These are phyloP conservation scores for Drosophila oshimai DNA, from an alignment of 1,140 invertebrate genomes.

Conservation along the genomic window DNA sequence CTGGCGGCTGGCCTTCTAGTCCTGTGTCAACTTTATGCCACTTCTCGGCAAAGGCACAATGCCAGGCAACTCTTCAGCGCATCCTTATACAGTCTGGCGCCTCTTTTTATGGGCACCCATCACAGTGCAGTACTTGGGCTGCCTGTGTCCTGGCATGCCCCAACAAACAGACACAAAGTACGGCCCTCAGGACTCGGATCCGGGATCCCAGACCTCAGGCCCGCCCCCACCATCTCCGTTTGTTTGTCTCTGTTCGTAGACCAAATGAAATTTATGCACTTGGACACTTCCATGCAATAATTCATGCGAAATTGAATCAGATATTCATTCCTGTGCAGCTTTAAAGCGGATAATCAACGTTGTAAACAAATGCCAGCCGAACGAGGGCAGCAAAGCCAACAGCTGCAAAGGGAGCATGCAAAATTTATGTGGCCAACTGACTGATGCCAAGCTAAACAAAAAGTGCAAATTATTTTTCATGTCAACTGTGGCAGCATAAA, in stretches of 20 bases:
- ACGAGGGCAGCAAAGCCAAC: slow-evolving; percentile 10
- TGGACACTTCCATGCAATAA: slow-evolving; percentile 78
- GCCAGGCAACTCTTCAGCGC: slow-evolving; percentile 52
- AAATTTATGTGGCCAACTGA: slow-evolving; percentile 59
- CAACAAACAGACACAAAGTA: slow-evolving; percentile 66
- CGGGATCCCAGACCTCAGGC: slow-evolving; percentile 32
- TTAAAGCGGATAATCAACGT: slow-evolving; percentile 78
- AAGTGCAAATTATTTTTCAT: slow-evolving; percentile 48
- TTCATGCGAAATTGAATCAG: slow-evolving; percentile 82
- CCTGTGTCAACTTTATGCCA: slow-evolving; percentile 73
- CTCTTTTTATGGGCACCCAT: slow-evolving; percentile 71
- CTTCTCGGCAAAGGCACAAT: slow-evolving; percentile 70
- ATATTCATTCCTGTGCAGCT: slow-evolving; percentile 77
- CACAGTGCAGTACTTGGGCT: slow-evolving; percentile 52
- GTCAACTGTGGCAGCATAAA: slow-evolving; percentile 33
- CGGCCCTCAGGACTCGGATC: slow-evolving; percentile 54
- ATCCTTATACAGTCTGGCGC: slow-evolving; percentile 72
- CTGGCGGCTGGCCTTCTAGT: slow-evolving; percentile 23
- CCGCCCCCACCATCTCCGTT: slow-evolving; percentile 8
- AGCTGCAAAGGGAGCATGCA: slow-evolving; percentile 14
- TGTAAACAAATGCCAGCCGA: slow-evolving; percentile 57
- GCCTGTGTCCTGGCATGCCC: slow-evolving; percentile 53
- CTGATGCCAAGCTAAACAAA: slow-evolving; percentile 44
- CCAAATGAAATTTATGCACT: slow-evolving; percentile 81
- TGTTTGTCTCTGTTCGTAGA: slow-evolving; percentile 40